Evolutionary conservation across 2,113 vertebrate species (phyloP), one percentile per base, ranked within the genome.

Genomic region (Acanthisitta chloris): DNA sequence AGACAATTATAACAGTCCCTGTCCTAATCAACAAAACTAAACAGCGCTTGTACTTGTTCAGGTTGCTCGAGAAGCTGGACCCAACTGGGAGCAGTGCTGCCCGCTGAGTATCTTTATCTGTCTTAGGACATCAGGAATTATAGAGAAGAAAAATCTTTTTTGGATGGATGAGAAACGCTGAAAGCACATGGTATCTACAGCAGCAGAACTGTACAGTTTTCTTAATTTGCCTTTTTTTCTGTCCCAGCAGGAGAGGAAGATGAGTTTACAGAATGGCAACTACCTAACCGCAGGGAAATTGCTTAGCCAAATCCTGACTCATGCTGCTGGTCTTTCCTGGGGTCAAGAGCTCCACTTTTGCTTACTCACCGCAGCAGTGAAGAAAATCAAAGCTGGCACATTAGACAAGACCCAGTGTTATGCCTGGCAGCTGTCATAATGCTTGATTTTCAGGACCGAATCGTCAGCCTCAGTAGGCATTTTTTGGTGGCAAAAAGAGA

Each of bases 351-450:
- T 91, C 40, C 3, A 1, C 42, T 77, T 88, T 86, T 87, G 86
- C 92, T 97, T 95, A 91, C 58, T 96, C 94, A 94, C 49, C 87
- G 94, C 71, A 83, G 90, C 86, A 94, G 93, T 54, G 89, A 72
- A 88, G 91, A 81, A 97, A 96, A 89, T 67, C 83, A 92, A 83
- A 80, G 55, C 57, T 52, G 86, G 73, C 33, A 4, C 31, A 21
- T 45, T 45, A 92, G 71, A 88, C 62, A 80, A 94, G 81, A 83
- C 46, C 59, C 49, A 87, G 74, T 79, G 69, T 62, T 81, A 86
- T 36, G 54, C 55, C 36, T 78, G 86, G 88, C 72, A 87, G 78
- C 59, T 81, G 40, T 48, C 66, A 23, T 31, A 83, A 55, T 17
- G 42, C 74, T 87, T 58, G 61, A 76, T 12, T 81, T 65, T 40